Percentiles rank a stretch among this genome's conserved stretches.
Conservation (phyloP, 2,797 vertebrate species). For the Chelon labrosus region DNA sequence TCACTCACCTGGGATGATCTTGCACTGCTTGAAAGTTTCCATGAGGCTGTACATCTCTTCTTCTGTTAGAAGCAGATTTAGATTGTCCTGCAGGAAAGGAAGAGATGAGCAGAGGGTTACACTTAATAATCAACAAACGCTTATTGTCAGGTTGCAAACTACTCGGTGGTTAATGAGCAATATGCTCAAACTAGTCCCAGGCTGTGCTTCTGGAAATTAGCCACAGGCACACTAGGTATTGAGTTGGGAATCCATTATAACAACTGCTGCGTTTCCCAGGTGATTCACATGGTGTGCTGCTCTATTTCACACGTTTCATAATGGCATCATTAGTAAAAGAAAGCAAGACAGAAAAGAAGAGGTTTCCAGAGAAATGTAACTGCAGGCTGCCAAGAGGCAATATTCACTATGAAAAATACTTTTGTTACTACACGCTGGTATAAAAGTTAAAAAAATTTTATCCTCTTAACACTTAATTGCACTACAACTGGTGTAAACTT, state of each 20-base stretch:
- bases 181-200: slow-evolving; percentile 31
- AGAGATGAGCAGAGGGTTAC: slow-evolving; percentile 3
- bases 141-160: neutral
- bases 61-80: slow-evolving; percentile 95
- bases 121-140: neutral
- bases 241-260: slow-evolving; percentile 27
- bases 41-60: slow-evolving; percentile 97
- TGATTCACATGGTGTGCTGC: slow-evolving; percentile 12
- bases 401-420: neutral
- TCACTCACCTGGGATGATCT: slow-evolving; percentile 92
- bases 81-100: slow-evolving; percentile 88
- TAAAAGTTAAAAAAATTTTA: no score
- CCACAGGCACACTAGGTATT: slow-evolving; percentile 10
- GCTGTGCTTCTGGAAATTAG: slow-evolving; percentile 32
- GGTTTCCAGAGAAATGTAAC: neutral
- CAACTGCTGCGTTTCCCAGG: slow-evolving; percentile 13
- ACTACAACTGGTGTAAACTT: neutral
- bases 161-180: slow-evolving; percentile 22
- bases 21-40: slow-evolving; percentile 92
- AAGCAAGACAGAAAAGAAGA: neutral
- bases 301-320: neutral
- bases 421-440: neutral
- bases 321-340: slow-evolving; percentile 5
- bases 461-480: neutral
- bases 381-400: no score